Conservation (phyloP, 2,888 invertebrate species). For the Onchidella celtica region DNA sequence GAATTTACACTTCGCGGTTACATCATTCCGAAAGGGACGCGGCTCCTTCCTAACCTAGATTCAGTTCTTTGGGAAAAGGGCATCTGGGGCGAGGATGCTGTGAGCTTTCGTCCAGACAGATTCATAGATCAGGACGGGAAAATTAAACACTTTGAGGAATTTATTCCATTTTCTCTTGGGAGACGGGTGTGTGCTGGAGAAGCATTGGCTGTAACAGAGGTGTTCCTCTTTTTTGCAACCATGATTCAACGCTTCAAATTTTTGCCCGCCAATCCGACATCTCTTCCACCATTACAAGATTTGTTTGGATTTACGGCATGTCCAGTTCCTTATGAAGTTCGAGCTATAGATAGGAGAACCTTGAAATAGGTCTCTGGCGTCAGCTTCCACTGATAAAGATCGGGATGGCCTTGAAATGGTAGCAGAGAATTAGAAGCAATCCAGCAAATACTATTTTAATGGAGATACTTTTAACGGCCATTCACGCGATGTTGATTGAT, state of each 20-base stretch:
- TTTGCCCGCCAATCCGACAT: constrained; percentile 18
- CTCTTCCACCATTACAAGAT: constrained; percentile 9
- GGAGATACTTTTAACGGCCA: no score
- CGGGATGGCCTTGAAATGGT: no score
- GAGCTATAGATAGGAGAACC: neutral
- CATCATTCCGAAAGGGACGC: constrained; percentile 68
- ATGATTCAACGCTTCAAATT: no score
- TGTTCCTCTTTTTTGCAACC: constrained; percentile 32
- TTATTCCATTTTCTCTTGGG: constrained; percentile 57
- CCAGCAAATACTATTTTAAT: no score
- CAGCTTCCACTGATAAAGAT: no score
- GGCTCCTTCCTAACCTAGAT: no score
- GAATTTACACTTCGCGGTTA: constrained; percentile 68
- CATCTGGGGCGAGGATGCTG: constrained; percentile 60
- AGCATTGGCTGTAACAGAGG: constrained; percentile 27
- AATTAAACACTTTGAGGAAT: constrained; percentile 43
- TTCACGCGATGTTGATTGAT: no score
- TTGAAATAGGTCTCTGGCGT: no score
- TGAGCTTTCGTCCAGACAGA: constrained; percentile 64
- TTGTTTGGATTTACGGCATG: neutral
- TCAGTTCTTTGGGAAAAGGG: constrained; percentile 62
- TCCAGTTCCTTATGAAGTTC: constrained; percentile 8
- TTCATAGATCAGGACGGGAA: constrained; percentile 59
- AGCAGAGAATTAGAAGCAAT: no score
- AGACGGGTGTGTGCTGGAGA: no score